Evolutionary conservation across 1,140 invertebrate species (phyloP), one percentile per base, ranked within the genome.

Genomic region (Trichogramma pretiosum): DNA sequence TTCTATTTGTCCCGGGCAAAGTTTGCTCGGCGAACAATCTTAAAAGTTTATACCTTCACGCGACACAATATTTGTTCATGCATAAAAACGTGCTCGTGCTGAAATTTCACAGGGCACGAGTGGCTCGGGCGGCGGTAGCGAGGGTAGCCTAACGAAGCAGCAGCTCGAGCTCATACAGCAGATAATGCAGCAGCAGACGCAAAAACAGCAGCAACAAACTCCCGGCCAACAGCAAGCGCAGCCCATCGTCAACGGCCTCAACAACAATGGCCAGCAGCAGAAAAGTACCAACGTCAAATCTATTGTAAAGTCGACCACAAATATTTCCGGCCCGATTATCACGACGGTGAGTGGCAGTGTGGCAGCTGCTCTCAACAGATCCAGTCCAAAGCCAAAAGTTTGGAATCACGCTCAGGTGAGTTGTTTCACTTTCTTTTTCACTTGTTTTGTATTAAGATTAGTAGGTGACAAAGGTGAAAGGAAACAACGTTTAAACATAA

Each of bases 151-250:
- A 37, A 82, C 82, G 10, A 81, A 82, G 56, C 81, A 84, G 57
- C 83, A 82, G 64, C 73, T 83, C 56, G 84, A 85, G 68, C 75
- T 82, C 55, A 85, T 85, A 56, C 82, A 84, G 63, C 82, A 85
- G 64, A 84, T 85, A 52, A 85, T 85, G 80, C 82, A 82, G 56
- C 83, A 83, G 61, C 55, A 60, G 14, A 61, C 60, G 43, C 68
- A 63, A 46, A 65, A 65, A 52, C 56, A 65, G 4, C 61, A 53
- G 22, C 56, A 56, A n/a, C 60, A 49, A 46, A 56, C 41, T 26
- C 45, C 46, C 18, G 55, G 42, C 35, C 64, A 55, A 13, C 52
- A 54, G 22, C 50, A 26, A 16, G 18, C n/a, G 32, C 62, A 57
- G 39, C 52, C 39, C 60, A 57, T 45, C 60, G 53, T 43, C 40